Evolutionary conservation across 1,140 invertebrate genomes (phyloP), one percentile per base, ranked within the genome.

Genomic region (Monochamus saltuarius): DNA sequence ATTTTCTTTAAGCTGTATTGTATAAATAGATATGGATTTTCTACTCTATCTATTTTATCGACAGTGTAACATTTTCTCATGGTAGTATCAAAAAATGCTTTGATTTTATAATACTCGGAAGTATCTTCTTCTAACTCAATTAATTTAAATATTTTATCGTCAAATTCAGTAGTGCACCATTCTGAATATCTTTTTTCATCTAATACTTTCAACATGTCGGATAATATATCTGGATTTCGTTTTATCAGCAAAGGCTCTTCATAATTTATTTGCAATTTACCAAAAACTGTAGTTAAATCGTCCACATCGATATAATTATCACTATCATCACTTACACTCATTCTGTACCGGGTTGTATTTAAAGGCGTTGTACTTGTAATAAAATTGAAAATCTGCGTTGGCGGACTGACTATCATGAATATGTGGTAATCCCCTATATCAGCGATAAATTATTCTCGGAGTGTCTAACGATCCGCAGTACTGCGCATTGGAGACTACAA

Each of bases 241-340:
- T 29, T 29, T 29, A 43, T 13, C 42, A 17, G 10, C 14, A 17
- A 17, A 14, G 10, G 42, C 42, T 16, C 42, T 13, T 16, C 42
- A 1, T 43, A 7, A 11, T 13, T 43, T 17, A 43, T 16, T 17
- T 14, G 17, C 7, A 43, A n/a, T 11, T 17, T 43, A 43, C n/a
- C 42, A 4, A 43, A 43, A 13, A 8, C 17, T 14, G 14, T 1
- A 16, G 13, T 13, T 17, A 43, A 43, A 43, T 43, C 42, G 42
- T 43, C 42, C 3, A 14, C 10, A 46, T 13, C n/a, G n/a, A n/a
- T n/a, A n/a, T 14, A 46, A 46, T 46, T 46, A n/a, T n/a, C n/a
- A n/a, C n/a, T n/a, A n/a, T 14, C 11, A 9, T 17, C 36, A 56
- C 35, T 56, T 43, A 49, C 42, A 54, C 56, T 58, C 51, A 10